A percentile compares a stretch with the other conserved stretches of the same genome.
Evolutionary conservation across 2,888 invertebrate species (phyloP).

Genomic region (Argynnis bischoffii): DNA sequence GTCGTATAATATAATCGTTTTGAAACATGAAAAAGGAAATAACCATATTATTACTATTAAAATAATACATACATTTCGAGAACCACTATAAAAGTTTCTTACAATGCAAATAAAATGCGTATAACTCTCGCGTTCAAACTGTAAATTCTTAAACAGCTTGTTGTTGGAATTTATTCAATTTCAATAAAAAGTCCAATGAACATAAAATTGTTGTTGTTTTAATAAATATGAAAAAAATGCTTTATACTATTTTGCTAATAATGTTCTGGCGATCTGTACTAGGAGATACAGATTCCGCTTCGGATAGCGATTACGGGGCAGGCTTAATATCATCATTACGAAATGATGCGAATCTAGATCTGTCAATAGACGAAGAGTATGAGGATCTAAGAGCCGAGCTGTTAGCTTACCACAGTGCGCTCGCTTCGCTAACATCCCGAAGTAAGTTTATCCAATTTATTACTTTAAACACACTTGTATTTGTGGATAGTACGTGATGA

Average conservation of each 20-base stretch:
- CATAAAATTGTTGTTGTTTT: constrained; percentile 44
- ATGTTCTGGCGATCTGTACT: constrained; percentile 22
- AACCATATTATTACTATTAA: constrained; percentile 2
- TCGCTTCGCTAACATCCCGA: constrained; percentile 52
- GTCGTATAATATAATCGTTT: constrained; percentile 1
- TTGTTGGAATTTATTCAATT: constrained; percentile 62
- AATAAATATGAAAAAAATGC: constrained; percentile 51
- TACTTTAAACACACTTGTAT: constrained; percentile 15
- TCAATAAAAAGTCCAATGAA: constrained; percentile 56
- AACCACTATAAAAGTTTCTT: constrained; percentile 11
- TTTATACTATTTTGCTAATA: constrained; percentile 49
- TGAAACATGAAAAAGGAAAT: neutral
- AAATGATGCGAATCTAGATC: constrained; percentile 64
- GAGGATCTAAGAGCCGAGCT: constrained; percentile 73
- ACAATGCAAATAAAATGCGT: constrained; percentile 13
- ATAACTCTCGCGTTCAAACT: constrained; percentile 27
- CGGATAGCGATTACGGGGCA: constrained; percentile 49
- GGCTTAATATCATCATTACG: constrained; percentile 53
- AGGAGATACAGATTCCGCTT: constrained; percentile 24
- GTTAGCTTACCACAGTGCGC: constrained; percentile 66
- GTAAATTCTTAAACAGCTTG: constrained; percentile 49
- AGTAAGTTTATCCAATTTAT: constrained; percentile 35
- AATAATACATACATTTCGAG: constrained; percentile 16
- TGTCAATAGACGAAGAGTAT: constrained; percentile 70
- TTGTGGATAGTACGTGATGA: neutral